Conservation (phyloP, 2,888 invertebrate genomes). For the Clistopyga incitator region DNA sequence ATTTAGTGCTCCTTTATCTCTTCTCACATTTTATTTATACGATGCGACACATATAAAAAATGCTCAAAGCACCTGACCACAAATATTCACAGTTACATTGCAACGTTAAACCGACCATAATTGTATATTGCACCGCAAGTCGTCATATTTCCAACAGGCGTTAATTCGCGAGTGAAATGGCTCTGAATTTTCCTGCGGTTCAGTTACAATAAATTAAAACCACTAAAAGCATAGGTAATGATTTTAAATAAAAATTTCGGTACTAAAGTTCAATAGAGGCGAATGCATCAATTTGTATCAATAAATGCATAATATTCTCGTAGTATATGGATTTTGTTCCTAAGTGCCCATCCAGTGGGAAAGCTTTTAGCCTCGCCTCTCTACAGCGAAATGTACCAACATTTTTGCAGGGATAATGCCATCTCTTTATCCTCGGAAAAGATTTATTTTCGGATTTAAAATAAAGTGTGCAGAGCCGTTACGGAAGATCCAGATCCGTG, state of each 20-base stretch:
- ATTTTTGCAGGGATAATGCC: conserved; percentile 11
- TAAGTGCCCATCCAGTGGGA: not conserved
- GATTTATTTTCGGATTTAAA: conserved; percentile 21
- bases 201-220: not conserved
- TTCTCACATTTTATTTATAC: not conserved
- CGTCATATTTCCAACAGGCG: not conserved
- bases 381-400: not conserved
- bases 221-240: not conserved
- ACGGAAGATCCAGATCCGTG: not conserved
- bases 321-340: not conserved
- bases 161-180: not conserved
- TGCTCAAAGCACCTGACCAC: not conserved
- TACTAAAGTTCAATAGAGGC: not conserved
- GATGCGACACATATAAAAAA: not conserved
- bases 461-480: not conserved
- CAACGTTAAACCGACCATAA: not conserved
- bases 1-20: not conserved
- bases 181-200: not conserved
- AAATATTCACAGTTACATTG: not conserved
- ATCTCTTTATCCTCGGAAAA: not conserved
- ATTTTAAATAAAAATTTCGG: not conserved
- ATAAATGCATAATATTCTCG: not conserved
- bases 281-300: not conserved
- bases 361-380: conserved; percentile 11
- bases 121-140: not conserved